These are phyloP conservation scores for Lepidurus couesii DNA, from an alignment of 1,140 invertebrate genomes.

Conservation along the genomic window DNA sequence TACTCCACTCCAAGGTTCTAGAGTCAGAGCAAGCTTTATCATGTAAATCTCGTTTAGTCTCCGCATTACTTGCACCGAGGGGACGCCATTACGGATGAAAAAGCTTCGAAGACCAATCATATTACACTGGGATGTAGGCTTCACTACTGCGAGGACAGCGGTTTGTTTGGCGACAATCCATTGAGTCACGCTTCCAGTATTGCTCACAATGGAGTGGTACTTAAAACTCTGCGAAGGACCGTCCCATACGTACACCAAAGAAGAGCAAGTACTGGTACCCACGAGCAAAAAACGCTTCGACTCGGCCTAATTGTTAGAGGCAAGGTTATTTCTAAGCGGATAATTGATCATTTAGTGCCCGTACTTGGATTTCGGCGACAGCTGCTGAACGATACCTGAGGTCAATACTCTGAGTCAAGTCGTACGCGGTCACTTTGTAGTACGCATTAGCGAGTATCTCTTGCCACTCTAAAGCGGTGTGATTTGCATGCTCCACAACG, in stretches of 20 bases:
- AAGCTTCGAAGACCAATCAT: neutral
- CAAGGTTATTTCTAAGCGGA: too few relatives aligned
- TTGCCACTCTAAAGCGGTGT: neutral
- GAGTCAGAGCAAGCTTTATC: neutral
- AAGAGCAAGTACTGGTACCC: neutral
- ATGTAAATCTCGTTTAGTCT: neutral
- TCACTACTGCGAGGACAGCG: neutral
- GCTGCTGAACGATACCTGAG: neutral
- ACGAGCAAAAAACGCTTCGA: neutral
- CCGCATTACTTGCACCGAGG: neutral
- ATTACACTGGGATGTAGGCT: neutral
- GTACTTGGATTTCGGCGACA: neutral
- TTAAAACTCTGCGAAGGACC: neutral
- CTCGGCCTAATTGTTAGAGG: neutral
- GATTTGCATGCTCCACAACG: neutral
- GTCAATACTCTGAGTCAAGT: neutral
- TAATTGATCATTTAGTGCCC: too few relatives aligned
- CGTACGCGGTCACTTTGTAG: neutral
- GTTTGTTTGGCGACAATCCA: neutral
- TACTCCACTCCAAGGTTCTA: neutral
- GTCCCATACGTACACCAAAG: neutral
- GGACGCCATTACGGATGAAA: neutral
- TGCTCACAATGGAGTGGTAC: neutral
- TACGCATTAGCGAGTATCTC: neutral
- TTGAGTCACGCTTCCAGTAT: neutral